Evolutionary conservation across 23 tunicate genomes (phyloP), one percentile per base, ranked within the genome.

Genomic region (Ascidia mentula): DNA sequence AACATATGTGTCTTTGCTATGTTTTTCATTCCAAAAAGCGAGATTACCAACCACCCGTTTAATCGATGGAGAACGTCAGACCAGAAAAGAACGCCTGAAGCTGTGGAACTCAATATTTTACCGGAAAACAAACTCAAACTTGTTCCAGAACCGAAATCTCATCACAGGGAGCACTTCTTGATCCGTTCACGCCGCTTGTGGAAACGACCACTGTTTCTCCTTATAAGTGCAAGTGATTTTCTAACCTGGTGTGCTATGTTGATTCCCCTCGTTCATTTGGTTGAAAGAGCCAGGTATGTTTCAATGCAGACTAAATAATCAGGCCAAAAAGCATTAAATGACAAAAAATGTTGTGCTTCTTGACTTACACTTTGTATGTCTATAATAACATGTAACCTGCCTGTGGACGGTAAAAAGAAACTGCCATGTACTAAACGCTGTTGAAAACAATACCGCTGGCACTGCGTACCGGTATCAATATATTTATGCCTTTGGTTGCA

Each of bases 241-340:
- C 1, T 53, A 28, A 20, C 65, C 13, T 53, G 65, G 65, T 53
- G 65, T 53, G 65, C 65, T 53, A 60, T 40, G 37, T 77, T 76
- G 0, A 65, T 84, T n/a, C 88, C 88, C 12, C 77, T 65, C 69
- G 88, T 84, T 42, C 88, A 84, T 69, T 32, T 84, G 36, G 82
- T 42, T 18, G 72, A 77, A 69, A 40, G 82, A 69, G 82, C 65
- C 28, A 84, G 69, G 82, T 53, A 53, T 26, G 7, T 20, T 20
- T 53, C 13, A 53, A n/a, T n/a, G n/a, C n/a, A n/a, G n/a, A n/a
- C n/a, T n/a, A n/a, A n/a, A n/a, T n/a, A n/a, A n/a, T n/a, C n/a
- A n/a, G n/a, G n/a, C 13, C 65, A 53, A 53, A 53, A 6, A 53
- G 24, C 12, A 20, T 6, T 28, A 9, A 53, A 5, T 5, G 24